Evolutionary conservation across 2,888 invertebrate genomes (phyloP).

Genomic region (Diarsia brunnea): DNA sequence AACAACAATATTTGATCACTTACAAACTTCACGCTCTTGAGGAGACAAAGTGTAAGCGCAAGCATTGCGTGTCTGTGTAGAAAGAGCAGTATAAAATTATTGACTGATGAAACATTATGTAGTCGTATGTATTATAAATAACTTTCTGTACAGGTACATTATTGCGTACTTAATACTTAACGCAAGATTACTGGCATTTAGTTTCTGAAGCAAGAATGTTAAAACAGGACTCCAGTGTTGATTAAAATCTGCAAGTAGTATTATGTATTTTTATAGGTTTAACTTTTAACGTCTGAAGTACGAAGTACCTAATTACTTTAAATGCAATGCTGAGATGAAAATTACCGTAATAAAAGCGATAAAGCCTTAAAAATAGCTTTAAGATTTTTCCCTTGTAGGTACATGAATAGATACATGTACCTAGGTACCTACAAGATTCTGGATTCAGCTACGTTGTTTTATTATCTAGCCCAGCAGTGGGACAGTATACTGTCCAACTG

Average conservation of each 20-base stretch:
- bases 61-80: neutral
- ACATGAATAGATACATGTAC: neutral
- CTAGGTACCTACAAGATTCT: neutral
- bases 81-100: constrained; percentile 1
- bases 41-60: neutral
- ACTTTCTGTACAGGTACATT: constrained; percentile 3
- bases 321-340: neutral
- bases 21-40: neutral
- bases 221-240: neutral
- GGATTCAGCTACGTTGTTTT: neutral
- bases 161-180: constrained; percentile 20
- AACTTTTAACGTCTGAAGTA: neutral
- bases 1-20: neutral
- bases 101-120: constrained; percentile 21
- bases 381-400: neutral
- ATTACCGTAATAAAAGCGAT: neutral
- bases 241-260: constrained; percentile 17
- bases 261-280: constrained; percentile 11
- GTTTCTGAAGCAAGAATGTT: neutral
- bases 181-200: constrained; percentile 10
- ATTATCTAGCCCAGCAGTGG: neutral
- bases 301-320: neutral
- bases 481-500: neutral
- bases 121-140: neutral
- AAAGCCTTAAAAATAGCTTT: neutral